Evolutionary conservation across 2,113 vertebrate genomes (phyloP), one percentile per base, ranked within the genome.

Genomic region (Larimichthys polyactis): DNA sequence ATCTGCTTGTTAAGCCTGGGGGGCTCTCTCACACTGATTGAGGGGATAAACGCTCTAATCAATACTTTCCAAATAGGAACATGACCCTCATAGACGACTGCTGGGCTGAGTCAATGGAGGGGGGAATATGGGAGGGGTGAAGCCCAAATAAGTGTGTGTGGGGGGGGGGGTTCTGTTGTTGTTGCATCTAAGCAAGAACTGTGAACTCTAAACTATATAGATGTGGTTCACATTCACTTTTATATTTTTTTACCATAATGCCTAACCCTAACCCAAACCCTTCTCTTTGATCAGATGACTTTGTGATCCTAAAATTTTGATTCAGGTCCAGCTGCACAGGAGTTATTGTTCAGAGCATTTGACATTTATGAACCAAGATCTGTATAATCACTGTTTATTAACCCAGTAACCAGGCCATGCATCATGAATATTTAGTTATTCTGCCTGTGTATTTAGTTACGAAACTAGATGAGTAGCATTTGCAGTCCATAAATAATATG

Each of bases 31-130:
- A 81, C 71, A 66, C 91, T 93, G 94, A 94, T 88, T 90, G 90
- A 92, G 93, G 87, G 93, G 93, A 94, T 96, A 95, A 97, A 96
- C 85, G 83, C 87, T 95, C 92, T 91, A 94, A 96, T 97, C 91
- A 91, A 96, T 98, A 95, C 93, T 92, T 94, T 95, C 94, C 94
- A 95, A 96, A 97, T 96, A 96, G 96, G 95, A 96, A 97, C 96
- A 96, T 96, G 95, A 96, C 93, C 95, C 93, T 94, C 89, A 89
- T 92, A 93, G 95, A 91, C 93, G 78, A 92, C 94, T 93, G 93
- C 95, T 96, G 93, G 90, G 93, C 84, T 82, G 54, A 82, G 94
- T 96, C 94, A 94, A 91, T 95, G 93, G 91, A 90, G 74, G 44
- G 12, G 62, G 32, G 16, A 11, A 55, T 36, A 11, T 91, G 93